phyloP scores from a whole-genome alignment of 2,797 vertebrate species.

The Sebastes iracundus region DNA sequence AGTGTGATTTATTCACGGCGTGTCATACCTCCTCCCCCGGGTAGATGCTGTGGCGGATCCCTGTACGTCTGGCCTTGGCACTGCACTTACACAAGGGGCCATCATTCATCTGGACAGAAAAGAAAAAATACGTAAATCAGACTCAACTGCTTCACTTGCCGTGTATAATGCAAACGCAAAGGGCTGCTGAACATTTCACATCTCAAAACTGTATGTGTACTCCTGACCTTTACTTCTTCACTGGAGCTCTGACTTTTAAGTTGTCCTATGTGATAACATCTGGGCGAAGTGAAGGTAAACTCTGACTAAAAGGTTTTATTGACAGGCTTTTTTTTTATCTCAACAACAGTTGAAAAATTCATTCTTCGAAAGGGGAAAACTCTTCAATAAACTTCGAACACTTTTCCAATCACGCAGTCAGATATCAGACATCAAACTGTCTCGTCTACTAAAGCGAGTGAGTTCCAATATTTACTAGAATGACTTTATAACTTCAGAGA shows the following conservation, averaged over 20 bases:
- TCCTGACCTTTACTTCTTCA: slow-evolving; percentile 30
- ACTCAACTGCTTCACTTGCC: slow-evolving; percentile 30
- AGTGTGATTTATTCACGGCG: slow-evolving; percentile 66
- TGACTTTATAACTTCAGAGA: neutral
- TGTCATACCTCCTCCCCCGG: slow-evolving; percentile 93
- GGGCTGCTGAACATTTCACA: slow-evolving; percentile 9
- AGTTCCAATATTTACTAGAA: neutral
- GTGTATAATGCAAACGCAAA: slow-evolving; percentile 12
- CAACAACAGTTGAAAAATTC: neutral
- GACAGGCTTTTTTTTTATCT: neutral
- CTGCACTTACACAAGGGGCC: slow-evolving; percentile 98
- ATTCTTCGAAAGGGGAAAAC: neutral
- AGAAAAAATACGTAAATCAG: slow-evolving; percentile 60
- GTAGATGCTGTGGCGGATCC: slow-evolving; percentile 98
- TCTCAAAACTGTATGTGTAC: neutral
- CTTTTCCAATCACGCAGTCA: neutral
- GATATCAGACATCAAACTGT: neutral
- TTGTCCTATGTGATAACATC: neutral
- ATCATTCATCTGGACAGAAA: slow-evolving; percentile 93
- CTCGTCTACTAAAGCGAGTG: neutral
- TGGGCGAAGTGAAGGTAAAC: neutral
- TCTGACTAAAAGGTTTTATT: neutral
- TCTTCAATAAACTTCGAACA: neutral
- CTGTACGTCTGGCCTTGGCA: slow-evolving; percentile 94
- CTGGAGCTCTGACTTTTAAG: neutral